Evolutionary conservation across 2,113 vertebrate species (phyloP).

Genomic region (Corvus hawaiiensis): DNA sequence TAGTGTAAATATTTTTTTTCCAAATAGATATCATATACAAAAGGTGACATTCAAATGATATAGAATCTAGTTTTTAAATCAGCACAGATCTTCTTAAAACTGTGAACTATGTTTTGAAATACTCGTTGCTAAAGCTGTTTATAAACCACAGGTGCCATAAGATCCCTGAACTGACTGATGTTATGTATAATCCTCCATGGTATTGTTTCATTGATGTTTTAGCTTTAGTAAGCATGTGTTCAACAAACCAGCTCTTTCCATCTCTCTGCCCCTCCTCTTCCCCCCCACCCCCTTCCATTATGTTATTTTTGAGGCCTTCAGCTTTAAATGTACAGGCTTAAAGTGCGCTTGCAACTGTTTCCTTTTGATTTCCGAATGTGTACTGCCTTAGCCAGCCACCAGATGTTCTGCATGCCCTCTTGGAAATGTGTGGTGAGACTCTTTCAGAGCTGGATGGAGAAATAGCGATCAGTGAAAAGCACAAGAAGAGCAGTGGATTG

Average conservation of each 20-base stretch:
- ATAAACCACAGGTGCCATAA: constrained; percentile 99
- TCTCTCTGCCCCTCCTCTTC: not conserved
- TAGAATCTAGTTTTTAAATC: constrained; percentile 91
- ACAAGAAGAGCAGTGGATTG: constrained; percentile 36
- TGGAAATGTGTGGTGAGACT: constrained; percentile 68
- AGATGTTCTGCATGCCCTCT: constrained; percentile 76
- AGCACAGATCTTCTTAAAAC: constrained; percentile 94
- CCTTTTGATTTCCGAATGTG: constrained; percentile 74
- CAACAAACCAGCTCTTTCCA: constrained; percentile 58
- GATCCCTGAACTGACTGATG: constrained; percentile 75
- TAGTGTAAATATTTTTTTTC: constrained; percentile 89
- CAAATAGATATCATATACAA: constrained; percentile 80
- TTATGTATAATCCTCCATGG: constrained; percentile 71
- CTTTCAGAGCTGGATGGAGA: constrained; percentile 53
- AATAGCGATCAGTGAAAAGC: constrained; percentile 48
- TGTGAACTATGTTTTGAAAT: constrained; percentile 95
- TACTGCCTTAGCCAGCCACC: constrained; percentile 83
- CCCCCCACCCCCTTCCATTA: not conserved
- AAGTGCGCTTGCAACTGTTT: constrained; percentile 76
- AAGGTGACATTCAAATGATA: constrained; percentile 79
- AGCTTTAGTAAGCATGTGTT: constrained; percentile 75
- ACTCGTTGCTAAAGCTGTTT: constrained; percentile 88
- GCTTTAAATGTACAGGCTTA: constrained; percentile 79
- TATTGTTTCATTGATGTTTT: constrained; percentile 68
- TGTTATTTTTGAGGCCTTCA: constrained; percentile 76